Base-by-base conservation (phyloP, 2,888 invertebrate genomes). In the Geophilus truncorum region DNA sequence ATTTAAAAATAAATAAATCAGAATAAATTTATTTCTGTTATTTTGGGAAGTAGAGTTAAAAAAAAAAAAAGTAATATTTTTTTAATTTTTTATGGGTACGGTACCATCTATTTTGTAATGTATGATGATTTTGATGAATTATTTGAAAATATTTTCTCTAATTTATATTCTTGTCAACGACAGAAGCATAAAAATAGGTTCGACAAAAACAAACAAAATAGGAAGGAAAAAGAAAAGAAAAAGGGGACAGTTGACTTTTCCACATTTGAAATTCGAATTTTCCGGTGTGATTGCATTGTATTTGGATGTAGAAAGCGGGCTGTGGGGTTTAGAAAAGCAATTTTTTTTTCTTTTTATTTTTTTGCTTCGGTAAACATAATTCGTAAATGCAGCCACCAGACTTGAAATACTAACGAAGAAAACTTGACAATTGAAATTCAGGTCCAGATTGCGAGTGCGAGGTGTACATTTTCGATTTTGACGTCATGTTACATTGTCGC, bases 241-340 rank as follows among this genome's bases (percentile, higher is more conserved):
- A 62, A 62, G 25, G 23, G 25, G 23, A 21, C 62, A 23, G 70
- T 70, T 70, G 70, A 70, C 70, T 25, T n/a, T 23, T 70, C 70
- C 70, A 18, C n/a, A 70, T 70, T 70, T 70, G 70, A 70, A 70
- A 70, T 70, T 70, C 70, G 70, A 70, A 70, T 70, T 70, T 70
- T 70, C 70, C 28, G 25, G 70, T 25, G 70, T 25, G 70, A 70
- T 70, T 70, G 70, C 70, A 70, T 70, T 70, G 70, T 70, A 70
- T 70, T 70, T 70, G 70, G 25, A 70, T 70, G 28, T 70, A 28
- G n/a, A n/a, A 70, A 70, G 18, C 7, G 28, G 28, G n/a, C 25
- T 70, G 28, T n/a, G n/a, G n/a, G 70, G 70, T 25, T 28, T 70
- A 28, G 25, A 70, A 70, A 70, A 70, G 70, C 70, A 70, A 70